Evolutionary conservation across 2,113 vertebrate genomes (phyloP).

Genomic region (Chroicocephalus ridibundus): DNA sequence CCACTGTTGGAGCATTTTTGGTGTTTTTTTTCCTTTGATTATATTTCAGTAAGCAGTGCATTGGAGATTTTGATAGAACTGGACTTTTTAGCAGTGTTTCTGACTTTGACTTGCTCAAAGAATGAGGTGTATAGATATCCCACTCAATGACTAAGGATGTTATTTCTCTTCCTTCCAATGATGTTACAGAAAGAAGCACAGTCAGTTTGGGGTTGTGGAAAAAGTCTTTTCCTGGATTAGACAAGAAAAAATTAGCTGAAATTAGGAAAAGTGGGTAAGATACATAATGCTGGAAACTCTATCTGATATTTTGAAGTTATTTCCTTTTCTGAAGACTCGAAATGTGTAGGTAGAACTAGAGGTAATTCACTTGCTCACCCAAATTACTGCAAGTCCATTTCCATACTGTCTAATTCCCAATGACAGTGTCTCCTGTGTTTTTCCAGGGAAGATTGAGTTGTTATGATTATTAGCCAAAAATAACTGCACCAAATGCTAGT

Average conservation of each 20-base stretch:
- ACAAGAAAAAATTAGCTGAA: not conserved
- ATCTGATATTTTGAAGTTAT: not conserved
- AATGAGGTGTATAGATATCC: not conserved
- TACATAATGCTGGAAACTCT: not conserved
- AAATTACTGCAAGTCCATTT: not conserved
- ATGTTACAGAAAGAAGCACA: not conserved
- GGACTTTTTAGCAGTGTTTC: not conserved
- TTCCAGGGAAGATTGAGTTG: not conserved
- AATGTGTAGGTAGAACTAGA: not conserved
- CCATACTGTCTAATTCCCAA: not conserved
- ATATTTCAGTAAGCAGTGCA: not conserved
- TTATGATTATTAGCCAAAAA: not conserved
- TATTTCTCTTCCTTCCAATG: not conserved
- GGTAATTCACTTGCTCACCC: not conserved
- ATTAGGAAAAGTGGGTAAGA: not conserved
- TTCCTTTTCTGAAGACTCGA: not conserved
- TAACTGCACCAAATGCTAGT: not conserved
- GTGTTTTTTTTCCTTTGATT: not conserved
- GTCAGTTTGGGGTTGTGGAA: not conserved
- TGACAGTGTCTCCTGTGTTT: not conserved
- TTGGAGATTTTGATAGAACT: not conserved
- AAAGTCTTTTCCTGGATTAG: not conserved
- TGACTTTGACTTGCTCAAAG: not conserved
- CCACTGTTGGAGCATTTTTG: not conserved
- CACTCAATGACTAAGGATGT: not conserved